A percentile compares a stretch with the other conserved stretches of the same genome.
These are phyloP conservation scores for Hylia prasina DNA, from an alignment of 2,113 vertebrate genomes.

Conservation along the genomic window DNA sequence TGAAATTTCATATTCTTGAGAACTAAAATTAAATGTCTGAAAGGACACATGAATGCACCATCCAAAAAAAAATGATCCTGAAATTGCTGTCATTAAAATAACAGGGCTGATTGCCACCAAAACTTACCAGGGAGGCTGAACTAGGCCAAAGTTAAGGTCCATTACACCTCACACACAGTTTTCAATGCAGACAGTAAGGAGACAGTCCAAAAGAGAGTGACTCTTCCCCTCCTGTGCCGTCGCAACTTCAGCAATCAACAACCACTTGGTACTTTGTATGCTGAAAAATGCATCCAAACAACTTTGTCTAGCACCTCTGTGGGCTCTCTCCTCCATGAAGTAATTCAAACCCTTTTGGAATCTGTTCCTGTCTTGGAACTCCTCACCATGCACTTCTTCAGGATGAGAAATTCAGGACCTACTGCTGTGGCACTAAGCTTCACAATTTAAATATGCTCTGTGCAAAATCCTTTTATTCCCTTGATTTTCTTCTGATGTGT, in stretches of 20 bases:
- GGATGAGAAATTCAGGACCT: not conserved
- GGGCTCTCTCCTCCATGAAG: not conserved
- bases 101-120: accelerated
- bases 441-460: not conserved
- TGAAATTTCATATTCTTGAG: not conserved
- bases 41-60: not conserved
- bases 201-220: not conserved
- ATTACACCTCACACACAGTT: not conserved
- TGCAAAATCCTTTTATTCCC: not conserved
- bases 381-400: not conserved
- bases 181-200: not conserved
- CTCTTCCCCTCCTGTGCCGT: not conserved
- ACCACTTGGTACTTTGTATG: accelerated
- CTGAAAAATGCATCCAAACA: not conserved
- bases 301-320: too few relatives aligned
- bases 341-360: not conserved
- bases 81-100: not conserved
- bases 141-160: not conserved
- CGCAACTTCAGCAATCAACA: not conserved
- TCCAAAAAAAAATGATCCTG: not conserved
- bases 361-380: not conserved
- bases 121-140: not conserved
- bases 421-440: not conserved
- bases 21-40: conserved; percentile 8
- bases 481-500: not conserved